These are phyloP conservation scores for Prunella fulvescens DNA, from an alignment of 2,113 vertebrate species.

Conservation along the genomic window DNA sequence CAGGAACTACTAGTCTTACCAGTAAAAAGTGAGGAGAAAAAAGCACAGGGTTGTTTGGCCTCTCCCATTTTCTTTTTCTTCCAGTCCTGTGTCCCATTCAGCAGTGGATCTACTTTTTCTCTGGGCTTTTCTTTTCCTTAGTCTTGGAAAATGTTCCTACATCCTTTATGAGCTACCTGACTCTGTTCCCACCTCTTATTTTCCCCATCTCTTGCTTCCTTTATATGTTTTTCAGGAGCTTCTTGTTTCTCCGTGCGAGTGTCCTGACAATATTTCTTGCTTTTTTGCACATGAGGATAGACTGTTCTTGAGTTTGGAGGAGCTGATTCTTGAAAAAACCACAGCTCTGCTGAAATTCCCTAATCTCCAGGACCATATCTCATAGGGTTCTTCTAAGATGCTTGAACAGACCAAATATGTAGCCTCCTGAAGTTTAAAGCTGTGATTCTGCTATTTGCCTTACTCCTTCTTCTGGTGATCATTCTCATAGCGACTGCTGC, in stretches of 20 bases:
- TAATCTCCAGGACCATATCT: background rate
- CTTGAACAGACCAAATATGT: background rate
- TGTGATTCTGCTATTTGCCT: background rate
- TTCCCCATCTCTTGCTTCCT: background rate
- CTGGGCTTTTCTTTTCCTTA: background rate
- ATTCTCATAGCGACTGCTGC: background rate
- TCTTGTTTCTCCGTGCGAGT: background rate
- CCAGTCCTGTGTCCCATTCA: background rate
- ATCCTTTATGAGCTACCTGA: background rate
- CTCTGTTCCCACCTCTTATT: background rate
- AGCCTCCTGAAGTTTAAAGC: background rate
- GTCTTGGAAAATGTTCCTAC: background rate
- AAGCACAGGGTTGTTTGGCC: background rate
- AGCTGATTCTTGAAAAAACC: background rate
- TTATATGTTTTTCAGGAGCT: background rate
- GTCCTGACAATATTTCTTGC: background rate
- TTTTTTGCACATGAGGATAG: background rate
- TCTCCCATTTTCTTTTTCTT: background rate
- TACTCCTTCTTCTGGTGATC: background rate
- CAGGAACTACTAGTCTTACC: background rate
- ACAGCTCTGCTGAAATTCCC: background rate
- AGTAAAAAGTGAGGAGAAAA: background rate
- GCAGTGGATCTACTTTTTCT: background rate
- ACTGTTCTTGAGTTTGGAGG: background rate
- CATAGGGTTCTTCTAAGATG: background rate